phyloP scores from a whole-genome alignment of 2,113 vertebrate genomes.

The Cryptotis parvus region DNA sequence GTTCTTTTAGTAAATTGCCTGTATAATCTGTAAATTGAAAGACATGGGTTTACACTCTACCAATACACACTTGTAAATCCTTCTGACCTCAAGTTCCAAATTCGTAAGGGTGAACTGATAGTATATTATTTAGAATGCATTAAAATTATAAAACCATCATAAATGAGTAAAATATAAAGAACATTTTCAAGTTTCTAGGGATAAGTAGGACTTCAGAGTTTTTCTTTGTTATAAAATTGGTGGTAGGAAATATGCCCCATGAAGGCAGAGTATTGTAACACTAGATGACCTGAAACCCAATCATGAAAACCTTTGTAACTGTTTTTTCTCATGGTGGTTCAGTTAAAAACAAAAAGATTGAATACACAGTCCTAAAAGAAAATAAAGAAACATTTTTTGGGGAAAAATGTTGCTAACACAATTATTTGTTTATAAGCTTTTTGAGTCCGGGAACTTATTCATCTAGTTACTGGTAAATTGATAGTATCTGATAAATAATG shows the following conservation, averaged over 20 bases:
- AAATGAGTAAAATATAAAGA: neutral
- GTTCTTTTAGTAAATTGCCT: neutral
- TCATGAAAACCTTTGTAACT: too few relatives aligned
- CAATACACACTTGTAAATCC: neutral
- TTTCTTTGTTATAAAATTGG: neutral
- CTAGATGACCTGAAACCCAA: too few relatives aligned
- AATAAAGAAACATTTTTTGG: too few relatives aligned
- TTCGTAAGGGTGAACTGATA: neutral
- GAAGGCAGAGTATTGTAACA: too few relatives aligned
- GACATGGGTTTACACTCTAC: neutral
- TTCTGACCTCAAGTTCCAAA: neutral
- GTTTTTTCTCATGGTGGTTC: too few relatives aligned
- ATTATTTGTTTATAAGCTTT: constrained; percentile 12
- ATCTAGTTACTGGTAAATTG: constrained; percentile 3
- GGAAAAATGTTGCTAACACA: neutral
- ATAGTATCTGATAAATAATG: neutral
- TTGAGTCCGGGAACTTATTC: neutral
- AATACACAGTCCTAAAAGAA: too few relatives aligned
- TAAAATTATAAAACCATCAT: neutral
- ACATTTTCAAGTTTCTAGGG: neutral
- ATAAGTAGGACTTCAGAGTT: neutral
- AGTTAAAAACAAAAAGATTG: too few relatives aligned
- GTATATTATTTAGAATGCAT: neutral
- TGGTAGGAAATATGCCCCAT: too few relatives aligned
- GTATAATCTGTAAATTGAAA: neutral